Evolutionary conservation across 37 sponge, comb jelly and placozoan genomes (phyloP), one percentile per base, ranked within the genome.

Genomic region (Eunapius fragilis): DNA sequence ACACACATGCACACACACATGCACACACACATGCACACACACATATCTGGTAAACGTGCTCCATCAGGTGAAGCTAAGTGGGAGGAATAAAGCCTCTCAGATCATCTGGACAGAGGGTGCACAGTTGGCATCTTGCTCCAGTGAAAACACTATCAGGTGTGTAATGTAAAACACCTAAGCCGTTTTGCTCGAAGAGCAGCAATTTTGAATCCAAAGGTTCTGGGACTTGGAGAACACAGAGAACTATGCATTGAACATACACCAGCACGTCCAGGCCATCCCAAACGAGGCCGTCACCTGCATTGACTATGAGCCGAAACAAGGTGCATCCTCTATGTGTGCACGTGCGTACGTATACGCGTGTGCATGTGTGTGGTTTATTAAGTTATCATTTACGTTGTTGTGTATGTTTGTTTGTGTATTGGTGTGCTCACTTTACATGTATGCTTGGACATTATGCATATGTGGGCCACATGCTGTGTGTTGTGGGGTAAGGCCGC

Each of bases 211-310:
- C n/a, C 74, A 11, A 28, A 95, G 96, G 71, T 80, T 95, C 79
- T 97, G 98, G 96, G 98, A 97, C 77, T 91, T 91, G 84, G 90
- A 89, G 2, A 81, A 78, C 13, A 89, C 80, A 27, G 93, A 97
- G 48, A 95, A 93, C 88, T 97, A 86, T 80, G 30, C 77, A 19
- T 78, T 95, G 85, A 85, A 77, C 24, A 49, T 91, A 7, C 68
- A 89, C 9, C 67, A 79, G 5, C 10, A 81, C 1, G 12, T n/a
- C 25, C 68, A 58, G 25, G 32, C 70, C 32, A 34, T 31, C 11
- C 14, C 25, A 26, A 67, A 73, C 31, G 93, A 86, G 25, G 71
- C 81, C 41, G 90, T 95, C 77, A 89, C 87, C 10, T 87, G 88
- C 69, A 76, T 97, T 50, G 79, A 75, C 76, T 91, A 88, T 80